Percentiles rank a stretch among this genome's conserved stretches.
Conservation (phyloP, 2,888 invertebrate species). For the Drosophila setosimentum region DNA sequence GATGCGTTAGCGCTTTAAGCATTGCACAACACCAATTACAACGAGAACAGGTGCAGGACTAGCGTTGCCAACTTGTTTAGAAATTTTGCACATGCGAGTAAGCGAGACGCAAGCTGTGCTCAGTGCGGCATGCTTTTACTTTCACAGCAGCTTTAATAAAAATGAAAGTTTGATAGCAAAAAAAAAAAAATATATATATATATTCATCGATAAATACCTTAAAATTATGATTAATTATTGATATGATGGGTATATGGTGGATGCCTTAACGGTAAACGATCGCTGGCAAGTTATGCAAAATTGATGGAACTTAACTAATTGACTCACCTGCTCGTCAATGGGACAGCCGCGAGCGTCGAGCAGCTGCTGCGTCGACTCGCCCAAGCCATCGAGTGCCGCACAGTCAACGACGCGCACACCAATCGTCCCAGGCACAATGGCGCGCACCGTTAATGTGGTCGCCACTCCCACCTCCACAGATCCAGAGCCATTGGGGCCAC, state of each 20-base stretch:
- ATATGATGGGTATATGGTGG: conserved; percentile 4
- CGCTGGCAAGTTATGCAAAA: conserved; percentile 51
- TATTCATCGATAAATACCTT: conserved; percentile 5
- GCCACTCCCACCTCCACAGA: conserved; percentile 91
- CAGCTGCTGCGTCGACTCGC: conserved; percentile 90
- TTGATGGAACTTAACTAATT: background rate
- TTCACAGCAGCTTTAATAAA: conserved; percentile 36
- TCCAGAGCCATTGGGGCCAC: conserved; percentile 86
- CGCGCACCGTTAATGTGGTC: conserved; percentile 87
- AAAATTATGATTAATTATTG: conserved; percentile 44
- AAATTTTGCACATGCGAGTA: conserved; percentile 5
- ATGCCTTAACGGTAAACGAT: conserved; percentile 30
- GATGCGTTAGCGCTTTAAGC: conserved; percentile 49
- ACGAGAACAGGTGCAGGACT: conserved; percentile 14
- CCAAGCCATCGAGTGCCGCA: conserved; percentile 91
- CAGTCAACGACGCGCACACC: conserved; percentile 92
- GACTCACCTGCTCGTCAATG: conserved; percentile 87
- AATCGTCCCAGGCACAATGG: conserved; percentile 88
- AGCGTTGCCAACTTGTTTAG: conserved; percentile 29
- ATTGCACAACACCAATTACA: conserved; percentile 49
- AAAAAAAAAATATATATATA: background rate
- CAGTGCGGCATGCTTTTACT: conserved; percentile 29
- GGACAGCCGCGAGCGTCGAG: conserved; percentile 91
- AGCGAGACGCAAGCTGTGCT: background rate
- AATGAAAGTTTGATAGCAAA: conserved; percentile 47